Base-by-base conservation (phyloP, 1,140 invertebrate genomes). In the Drosophila funebris region DNA sequence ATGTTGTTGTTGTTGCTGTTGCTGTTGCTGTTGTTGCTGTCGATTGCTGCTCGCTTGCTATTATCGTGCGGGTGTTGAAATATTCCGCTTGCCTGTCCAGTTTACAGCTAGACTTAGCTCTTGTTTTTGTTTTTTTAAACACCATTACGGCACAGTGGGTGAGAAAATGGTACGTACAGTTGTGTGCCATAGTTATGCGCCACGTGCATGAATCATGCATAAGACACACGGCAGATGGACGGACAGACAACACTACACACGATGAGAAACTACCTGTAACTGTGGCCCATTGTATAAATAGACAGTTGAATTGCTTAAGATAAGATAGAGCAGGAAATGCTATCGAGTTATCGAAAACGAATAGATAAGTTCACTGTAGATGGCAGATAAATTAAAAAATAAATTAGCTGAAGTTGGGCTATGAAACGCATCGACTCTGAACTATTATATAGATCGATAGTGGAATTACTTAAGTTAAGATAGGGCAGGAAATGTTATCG, bases 41-140 rank as follows among this genome's bases (percentile, higher is more conserved):
- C 24, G 44, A 8, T 48, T 3, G 16, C 14, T 18, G 16, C 4
- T 43, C 8, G 41, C 7, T 18, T 14, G 50, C 73, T 77, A 63
- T 82, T 77, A 69, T 61, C 70, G 56, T 54, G 74, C 69, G 77
- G 82, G 70, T 85, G 81, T 85, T 78, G 82, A 85, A 85, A 85
- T 57, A 72, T 73, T 58, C 27, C 50, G 58, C 69, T 68, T 61
- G 62, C 62, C 62, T 54, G 62, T 60, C 48, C 69, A 63, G 69
- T 71, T 77, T 60, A 77, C 50, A 50, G 50, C 43, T 53, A 63
- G 20, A 53, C 24, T 61, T 43, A 36, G 63, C 27, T 46, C 31
- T 27, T 14, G 22, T 37, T 27, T 37, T 13, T 22, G 44, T 31
- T 46, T 33, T 57, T 43, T 20, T 13, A 27, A 11, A 22, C 44